A percentile compares a stretch with the other conserved stretches of the same genome.
Evolutionary conservation across 2,888 invertebrate species (phyloP).

Genomic region (Machimus rusticus): DNA sequence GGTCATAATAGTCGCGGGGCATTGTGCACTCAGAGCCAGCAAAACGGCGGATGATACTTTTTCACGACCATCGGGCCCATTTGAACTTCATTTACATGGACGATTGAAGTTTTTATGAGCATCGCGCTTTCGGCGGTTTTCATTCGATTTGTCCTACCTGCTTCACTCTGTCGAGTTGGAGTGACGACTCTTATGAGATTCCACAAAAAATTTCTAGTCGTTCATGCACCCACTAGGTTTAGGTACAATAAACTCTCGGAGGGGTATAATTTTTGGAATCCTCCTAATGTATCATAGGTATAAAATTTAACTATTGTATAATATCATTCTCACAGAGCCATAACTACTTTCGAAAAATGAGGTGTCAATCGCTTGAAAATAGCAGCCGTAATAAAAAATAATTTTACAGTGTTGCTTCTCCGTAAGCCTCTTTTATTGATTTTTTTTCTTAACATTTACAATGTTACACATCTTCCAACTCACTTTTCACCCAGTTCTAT

Average conservation of each 20-base stretch:
- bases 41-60: slow-evolving; percentile 1
- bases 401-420: too few species aligned
- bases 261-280: too few species aligned
- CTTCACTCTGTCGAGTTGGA: neutral
- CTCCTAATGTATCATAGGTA: too few species aligned
- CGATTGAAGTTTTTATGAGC: slow-evolving; percentile 20
- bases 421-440: too few species aligned
- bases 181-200: neutral
- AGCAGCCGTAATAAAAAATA: too few species aligned
- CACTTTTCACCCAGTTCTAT: too few species aligned
- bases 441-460: too few species aligned
- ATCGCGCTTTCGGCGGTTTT: neutral
- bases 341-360: too few species aligned
- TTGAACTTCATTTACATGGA: slow-evolving; percentile 38
- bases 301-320: too few species aligned
- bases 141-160: neutral
- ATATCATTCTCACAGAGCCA: too few species aligned
- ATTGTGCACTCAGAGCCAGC: neutral
- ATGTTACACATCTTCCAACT: too few species aligned
- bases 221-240: neutral
- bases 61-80: slow-evolving; percentile 1
- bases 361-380: too few species aligned
- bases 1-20: neutral
- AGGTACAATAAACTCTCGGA: neutral
- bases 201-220: neutral